phyloP scores from a whole-genome alignment of 2,888 invertebrate species.

The Drosophila phalerata region DNA sequence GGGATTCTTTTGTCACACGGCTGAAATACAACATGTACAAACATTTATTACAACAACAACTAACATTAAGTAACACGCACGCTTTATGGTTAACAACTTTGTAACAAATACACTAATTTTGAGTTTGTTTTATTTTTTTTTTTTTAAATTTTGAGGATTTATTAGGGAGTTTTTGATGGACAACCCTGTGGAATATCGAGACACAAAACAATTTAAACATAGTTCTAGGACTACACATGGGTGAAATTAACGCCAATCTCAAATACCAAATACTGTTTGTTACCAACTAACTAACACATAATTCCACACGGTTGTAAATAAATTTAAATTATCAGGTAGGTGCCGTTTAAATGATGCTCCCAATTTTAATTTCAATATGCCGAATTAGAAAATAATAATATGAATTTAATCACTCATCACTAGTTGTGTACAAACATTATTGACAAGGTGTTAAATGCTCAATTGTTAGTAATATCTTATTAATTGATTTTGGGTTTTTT shows the following conservation, averaged over 20 bases:
- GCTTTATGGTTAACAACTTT: constrained; percentile 58
- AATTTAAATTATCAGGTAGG: constrained; percentile 28
- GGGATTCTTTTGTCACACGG: constrained; percentile 52
- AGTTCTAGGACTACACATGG: constrained; percentile 24
- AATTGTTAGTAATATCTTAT: constrained; percentile 55
- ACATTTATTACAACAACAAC: constrained; percentile 81
- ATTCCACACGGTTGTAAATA: constrained; percentile 68
- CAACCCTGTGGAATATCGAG: constrained; percentile 72
- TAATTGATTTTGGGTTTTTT: constrained; percentile 32
- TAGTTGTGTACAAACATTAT: constrained; percentile 65
- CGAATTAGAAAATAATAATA: constrained; percentile 68
- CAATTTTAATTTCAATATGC: constrained; percentile 58
- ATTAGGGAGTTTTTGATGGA: constrained; percentile 10
- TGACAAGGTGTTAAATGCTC: constrained; percentile 68
- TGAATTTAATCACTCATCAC: constrained; percentile 54
- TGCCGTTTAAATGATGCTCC: constrained; percentile 34
- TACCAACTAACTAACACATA: constrained; percentile 41
- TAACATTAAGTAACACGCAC: constrained; percentile 65
- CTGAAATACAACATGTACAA: constrained; percentile 72
- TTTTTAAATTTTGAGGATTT: constrained; percentile 9
- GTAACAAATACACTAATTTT: constrained; percentile 46
- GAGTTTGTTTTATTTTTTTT: constrained; percentile 25
- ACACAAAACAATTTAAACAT: constrained; percentile 25
- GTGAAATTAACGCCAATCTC: constrained; percentile 44
- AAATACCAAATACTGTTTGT: constrained; percentile 29